These are phyloP conservation scores for Patella caerulea DNA, from an alignment of 2,888 invertebrate species.

Conservation along the genomic window DNA sequence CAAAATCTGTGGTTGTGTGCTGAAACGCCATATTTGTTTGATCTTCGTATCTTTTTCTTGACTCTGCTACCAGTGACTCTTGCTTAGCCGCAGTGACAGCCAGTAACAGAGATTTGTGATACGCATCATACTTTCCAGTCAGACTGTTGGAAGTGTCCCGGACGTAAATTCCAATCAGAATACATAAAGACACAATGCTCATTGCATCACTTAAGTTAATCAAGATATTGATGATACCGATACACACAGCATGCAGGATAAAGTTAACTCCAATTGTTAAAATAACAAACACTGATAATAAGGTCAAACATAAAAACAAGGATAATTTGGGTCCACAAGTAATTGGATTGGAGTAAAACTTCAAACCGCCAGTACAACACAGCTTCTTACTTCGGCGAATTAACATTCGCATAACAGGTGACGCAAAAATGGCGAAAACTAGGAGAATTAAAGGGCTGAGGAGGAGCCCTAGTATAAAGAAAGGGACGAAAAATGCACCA, in stretches of 20 bases:
- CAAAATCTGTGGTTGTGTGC: background rate
- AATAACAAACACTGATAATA: constrained; percentile 29
- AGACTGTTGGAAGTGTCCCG: constrained; percentile 28
- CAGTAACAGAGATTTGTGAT: constrained; percentile 6
- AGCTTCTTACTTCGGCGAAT: background rate
- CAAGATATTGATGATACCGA: constrained; percentile 28
- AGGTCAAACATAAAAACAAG: constrained; percentile 23
- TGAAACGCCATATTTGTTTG: constrained; percentile 8
- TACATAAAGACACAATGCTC: constrained; percentile 27
- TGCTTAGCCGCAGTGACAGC: background rate
- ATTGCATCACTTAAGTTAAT: constrained; percentile 27
- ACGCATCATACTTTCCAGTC: background rate
- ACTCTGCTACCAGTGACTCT: background rate
- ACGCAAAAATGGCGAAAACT: background rate
- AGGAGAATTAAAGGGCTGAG: background rate
- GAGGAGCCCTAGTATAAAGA: background rate
- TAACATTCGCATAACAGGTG: background rate
- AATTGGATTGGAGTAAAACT: background rate
- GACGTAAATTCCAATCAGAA: constrained; percentile 31
- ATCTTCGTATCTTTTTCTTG: background rate
- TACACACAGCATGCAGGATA: constrained; percentile 26
- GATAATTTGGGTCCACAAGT: background rate
- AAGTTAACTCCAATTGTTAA: constrained; percentile 31
- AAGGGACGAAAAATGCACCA: background rate
- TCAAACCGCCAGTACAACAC: background rate